Percentiles rank a stretch among this genome's conserved stretches.
These are phyloP conservation scores for Typhlichthys subterraneus DNA, from an alignment of 2,797 vertebrate species.

Conservation along the genomic window DNA sequence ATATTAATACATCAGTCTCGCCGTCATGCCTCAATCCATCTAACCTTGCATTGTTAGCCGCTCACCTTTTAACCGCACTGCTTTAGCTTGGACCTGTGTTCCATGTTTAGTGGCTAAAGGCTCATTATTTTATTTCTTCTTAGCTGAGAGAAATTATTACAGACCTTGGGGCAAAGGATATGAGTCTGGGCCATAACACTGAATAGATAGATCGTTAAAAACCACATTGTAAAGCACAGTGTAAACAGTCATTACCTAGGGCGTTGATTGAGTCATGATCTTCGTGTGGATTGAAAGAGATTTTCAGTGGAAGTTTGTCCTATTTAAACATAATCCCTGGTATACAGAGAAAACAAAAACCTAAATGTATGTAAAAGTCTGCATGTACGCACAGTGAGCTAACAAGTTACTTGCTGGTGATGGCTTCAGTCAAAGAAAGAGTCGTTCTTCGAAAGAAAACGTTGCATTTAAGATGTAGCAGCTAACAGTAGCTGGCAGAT, in stretches of 20 bases:
- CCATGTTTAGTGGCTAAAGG: constrained; percentile 26
- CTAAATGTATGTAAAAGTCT: constrained; percentile 19
- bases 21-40: constrained; percentile 48
- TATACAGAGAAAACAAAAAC: constrained; percentile 56
- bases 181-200: constrained; percentile 43
- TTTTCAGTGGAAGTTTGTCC: constrained; percentile 59
- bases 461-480: too few species aligned
- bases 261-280: constrained; percentile 56
- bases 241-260: constrained; percentile 66
- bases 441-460: constrained; percentile 43
- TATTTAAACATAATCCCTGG: constrained; percentile 55
- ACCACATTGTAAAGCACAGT: constrained; percentile 41
- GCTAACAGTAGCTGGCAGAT: too few species aligned
- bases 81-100: constrained; percentile 33
- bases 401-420: constrained; percentile 45
- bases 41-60: constrained; percentile 50
- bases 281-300: constrained; percentile 58
- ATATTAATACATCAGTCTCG: constrained; percentile 36
- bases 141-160: constrained; percentile 37
- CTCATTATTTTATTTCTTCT: constrained; percentile 45
- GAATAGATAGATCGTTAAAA: constrained; percentile 49
- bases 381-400: constrained; percentile 52
- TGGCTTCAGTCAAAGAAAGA: constrained; percentile 40
- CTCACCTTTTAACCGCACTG: constrained; percentile 36
- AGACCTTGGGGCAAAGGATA: constrained; percentile 40